Conservation (phyloP, 2,113 vertebrate genomes). For the Lutjanus erythropterus region DNA sequence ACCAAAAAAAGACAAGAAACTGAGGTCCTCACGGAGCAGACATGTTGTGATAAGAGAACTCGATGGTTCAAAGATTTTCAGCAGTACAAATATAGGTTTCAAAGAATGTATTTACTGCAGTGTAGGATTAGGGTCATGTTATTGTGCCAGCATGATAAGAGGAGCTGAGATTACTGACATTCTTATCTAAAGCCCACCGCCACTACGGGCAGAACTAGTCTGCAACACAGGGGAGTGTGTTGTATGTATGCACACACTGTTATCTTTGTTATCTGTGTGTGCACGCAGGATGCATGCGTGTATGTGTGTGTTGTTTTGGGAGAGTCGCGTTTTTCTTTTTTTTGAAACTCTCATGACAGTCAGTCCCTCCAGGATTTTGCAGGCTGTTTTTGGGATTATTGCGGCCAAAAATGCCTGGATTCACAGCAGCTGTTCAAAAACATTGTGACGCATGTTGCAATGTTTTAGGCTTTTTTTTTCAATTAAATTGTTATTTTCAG, state of each 20-base stretch:
- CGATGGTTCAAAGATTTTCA: constrained; percentile 33
- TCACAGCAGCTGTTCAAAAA: too few relatives aligned
- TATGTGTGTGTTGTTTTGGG: not conserved
- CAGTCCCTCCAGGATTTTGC: too few relatives aligned
- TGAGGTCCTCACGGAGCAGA: constrained; percentile 7
- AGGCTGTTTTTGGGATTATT: too few relatives aligned
- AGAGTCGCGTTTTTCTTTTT: not conserved
- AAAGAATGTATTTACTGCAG: constrained; percentile 62
- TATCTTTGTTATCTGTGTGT: constrained; percentile 3
- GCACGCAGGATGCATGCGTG: not conserved
- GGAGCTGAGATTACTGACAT: constrained; percentile 76
- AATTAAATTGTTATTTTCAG: too few relatives aligned
- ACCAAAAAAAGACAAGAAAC: not conserved
- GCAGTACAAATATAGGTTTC: constrained; percentile 53
- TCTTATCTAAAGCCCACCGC: constrained; percentile 76
- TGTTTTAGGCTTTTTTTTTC: too few relatives aligned
- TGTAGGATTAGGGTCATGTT: constrained; percentile 78
- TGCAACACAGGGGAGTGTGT: constrained; percentile 18
- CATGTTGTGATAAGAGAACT: constrained; percentile 12
- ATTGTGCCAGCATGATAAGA: constrained; percentile 74
- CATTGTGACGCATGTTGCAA: too few relatives aligned
- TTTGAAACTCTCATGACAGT: too few relatives aligned
- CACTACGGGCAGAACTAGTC: constrained; percentile 36
- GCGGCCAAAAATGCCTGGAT: too few relatives aligned
- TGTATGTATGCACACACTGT: not conserved